A percentile compares a stretch with the other conserved stretches of the same genome.
Conservation (phyloP, 2,113 vertebrate genomes). For the Carassius carassius region DNA sequence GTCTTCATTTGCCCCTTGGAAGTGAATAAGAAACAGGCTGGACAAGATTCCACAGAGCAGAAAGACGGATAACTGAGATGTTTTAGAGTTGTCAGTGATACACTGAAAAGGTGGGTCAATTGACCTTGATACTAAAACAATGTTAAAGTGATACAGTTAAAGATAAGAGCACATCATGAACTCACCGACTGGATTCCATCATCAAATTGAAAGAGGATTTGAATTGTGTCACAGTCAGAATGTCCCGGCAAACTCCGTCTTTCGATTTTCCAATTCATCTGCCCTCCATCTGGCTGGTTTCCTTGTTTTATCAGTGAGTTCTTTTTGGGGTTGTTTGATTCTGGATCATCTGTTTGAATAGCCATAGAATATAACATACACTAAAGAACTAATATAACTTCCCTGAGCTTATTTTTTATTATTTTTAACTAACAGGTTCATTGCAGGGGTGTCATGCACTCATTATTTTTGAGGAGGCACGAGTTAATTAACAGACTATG, state of each 20-base stretch:
- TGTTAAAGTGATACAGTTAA: background rate
- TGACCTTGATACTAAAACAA: background rate
- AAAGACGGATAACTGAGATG: background rate
- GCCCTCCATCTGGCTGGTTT: constrained; percentile 62
- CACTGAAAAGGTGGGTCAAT: background rate
- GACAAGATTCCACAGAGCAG: constrained; percentile 36
- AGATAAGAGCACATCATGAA: background rate
- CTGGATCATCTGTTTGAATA: constrained; percentile 40
- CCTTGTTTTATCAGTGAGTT: background rate
- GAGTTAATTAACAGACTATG: too few relatives aligned
- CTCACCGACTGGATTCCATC: constrained; percentile 71
- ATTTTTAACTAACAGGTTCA: too few relatives aligned
- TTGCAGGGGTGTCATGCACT: too few relatives aligned
- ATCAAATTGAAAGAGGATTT: constrained; percentile 64
- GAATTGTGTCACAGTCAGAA: constrained; percentile 61
- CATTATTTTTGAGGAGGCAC: too few relatives aligned
- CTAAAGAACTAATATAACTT: too few relatives aligned
- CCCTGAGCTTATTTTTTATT: too few relatives aligned
- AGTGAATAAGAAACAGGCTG: constrained; percentile 32
- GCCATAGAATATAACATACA: background rate
- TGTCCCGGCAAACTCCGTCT: constrained; percentile 61
- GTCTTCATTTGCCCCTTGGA: background rate
- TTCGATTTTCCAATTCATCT: constrained; percentile 62
- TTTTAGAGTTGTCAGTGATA: background rate
- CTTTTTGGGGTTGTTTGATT: background rate